Evolutionary conservation across 2,797 vertebrate species (phyloP).

Genomic region (Spinibarbus caldwelli): DNA sequence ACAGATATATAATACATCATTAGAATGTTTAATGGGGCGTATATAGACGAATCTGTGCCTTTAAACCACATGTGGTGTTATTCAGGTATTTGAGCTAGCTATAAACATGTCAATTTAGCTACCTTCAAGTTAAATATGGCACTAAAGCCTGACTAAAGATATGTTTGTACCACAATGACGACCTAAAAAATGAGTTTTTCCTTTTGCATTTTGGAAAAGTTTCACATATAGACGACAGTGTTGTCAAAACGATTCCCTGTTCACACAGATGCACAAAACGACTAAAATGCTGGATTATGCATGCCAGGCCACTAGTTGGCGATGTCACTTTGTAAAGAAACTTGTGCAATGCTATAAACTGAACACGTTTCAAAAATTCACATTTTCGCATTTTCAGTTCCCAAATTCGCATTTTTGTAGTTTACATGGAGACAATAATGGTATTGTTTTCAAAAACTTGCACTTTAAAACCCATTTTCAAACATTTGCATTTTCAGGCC

Average conservation of each 20-base stretch:
- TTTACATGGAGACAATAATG: background rate
- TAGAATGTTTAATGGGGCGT: background rate
- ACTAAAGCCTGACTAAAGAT: background rate
- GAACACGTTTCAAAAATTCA: too few relatives aligned
- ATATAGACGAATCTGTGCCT: background rate
- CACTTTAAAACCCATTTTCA: background rate
- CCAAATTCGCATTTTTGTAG: background rate
- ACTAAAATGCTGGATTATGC: background rate
- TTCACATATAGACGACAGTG: background rate
- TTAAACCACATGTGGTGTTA: background rate
- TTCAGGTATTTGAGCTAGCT: constrained; percentile 13
- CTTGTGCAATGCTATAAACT: background rate
- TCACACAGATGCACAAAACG: background rate
- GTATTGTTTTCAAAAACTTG: background rate
- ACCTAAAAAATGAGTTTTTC: background rate
- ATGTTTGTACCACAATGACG: background rate
- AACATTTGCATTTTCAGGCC: background rate
- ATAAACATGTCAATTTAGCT: background rate
- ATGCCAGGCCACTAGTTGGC: background rate
- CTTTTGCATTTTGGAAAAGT: background rate
- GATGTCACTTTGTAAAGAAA: background rate
- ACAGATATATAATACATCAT: constrained; percentile 10
- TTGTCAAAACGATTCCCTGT: background rate
- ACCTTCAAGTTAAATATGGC: background rate
- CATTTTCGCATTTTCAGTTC: background rate